Percentiles rank a stretch among this genome's conserved stretches.
Conservation (phyloP, 2,113 vertebrate genomes). For the Mustela nigripes region DNA sequence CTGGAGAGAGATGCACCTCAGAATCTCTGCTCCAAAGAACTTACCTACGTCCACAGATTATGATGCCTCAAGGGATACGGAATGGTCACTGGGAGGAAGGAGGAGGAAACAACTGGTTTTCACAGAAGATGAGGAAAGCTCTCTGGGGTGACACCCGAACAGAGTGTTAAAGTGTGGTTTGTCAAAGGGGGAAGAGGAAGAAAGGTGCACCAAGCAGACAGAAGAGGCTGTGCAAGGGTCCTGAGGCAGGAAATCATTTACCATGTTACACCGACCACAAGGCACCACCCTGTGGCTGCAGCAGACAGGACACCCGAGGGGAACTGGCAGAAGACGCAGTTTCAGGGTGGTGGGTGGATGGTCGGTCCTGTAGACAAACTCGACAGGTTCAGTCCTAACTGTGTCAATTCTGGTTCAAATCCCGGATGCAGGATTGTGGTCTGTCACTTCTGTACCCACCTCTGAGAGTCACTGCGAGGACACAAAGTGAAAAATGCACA, state of each 20-base stretch:
- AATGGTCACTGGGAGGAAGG: neutral
- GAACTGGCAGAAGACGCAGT: neutral
- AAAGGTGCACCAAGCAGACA: neutral
- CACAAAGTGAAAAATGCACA: neutral
- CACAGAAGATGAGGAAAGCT: neutral
- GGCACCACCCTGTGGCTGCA: neutral
- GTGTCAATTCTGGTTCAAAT: neutral
- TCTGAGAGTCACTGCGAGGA: neutral
- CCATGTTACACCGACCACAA: rapidly evolving
- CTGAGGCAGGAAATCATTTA: neutral
- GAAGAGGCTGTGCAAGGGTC: neutral
- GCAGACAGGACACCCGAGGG: neutral
- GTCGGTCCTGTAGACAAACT: neutral
- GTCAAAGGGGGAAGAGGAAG: too few species aligned
- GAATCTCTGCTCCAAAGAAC: neutral
- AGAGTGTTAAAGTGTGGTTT: neutral
- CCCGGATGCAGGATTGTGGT: neutral
- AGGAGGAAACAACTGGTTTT: neutral
- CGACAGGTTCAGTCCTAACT: neutral
- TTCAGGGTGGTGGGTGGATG: rapidly evolving
- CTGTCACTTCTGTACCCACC: neutral
- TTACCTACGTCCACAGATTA: neutral
- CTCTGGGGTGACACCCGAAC: neutral
- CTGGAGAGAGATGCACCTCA: neutral
- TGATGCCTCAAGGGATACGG: neutral